Conservation (phyloP, 2,888 invertebrate genomes). For the Aquatica leii region DNA sequence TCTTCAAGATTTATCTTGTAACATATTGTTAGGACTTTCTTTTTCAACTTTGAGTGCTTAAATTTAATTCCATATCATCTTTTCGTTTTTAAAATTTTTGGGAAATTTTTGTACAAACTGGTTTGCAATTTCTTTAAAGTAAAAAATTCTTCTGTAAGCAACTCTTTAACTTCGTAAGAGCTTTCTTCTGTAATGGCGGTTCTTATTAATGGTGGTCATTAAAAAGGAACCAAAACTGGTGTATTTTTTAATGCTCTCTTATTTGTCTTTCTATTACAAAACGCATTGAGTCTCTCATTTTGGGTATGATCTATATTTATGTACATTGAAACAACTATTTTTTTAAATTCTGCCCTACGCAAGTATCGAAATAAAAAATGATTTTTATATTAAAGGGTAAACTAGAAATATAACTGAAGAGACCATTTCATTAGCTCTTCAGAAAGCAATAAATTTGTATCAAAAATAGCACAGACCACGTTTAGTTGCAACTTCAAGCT, state of each 20-base stretch:
- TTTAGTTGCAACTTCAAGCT: slow-evolving; percentile 4
- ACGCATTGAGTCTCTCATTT: too few relatives aligned
- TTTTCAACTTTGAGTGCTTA: neutral
- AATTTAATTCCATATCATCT: neutral
- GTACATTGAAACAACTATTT: too few relatives aligned
- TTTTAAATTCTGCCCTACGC: too few relatives aligned
- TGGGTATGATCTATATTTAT: too few relatives aligned
- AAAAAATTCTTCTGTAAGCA: slow-evolving; percentile 6
- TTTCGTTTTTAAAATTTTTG: slow-evolving; percentile 2
- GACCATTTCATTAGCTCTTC: neutral
- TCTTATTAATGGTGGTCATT: too few relatives aligned
- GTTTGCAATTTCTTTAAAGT: slow-evolving; percentile 7
- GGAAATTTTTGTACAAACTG: neutral
- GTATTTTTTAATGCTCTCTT: too few relatives aligned
- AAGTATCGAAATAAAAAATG: neutral
- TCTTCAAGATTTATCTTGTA: neutral
- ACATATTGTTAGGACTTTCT: neutral
- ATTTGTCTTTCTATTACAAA: too few relatives aligned
- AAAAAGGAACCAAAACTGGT: too few relatives aligned
- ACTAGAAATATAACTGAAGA: neutral
- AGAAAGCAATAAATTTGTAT: neutral
- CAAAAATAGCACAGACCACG: slow-evolving; percentile 6
- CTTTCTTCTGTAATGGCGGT: too few relatives aligned
- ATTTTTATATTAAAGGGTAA: neutral
- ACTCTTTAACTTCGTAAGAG: too few relatives aligned